These are phyloP conservation scores for Diplodus sargus DNA, from an alignment of 2,797 vertebrate species.

Conservation along the genomic window DNA sequence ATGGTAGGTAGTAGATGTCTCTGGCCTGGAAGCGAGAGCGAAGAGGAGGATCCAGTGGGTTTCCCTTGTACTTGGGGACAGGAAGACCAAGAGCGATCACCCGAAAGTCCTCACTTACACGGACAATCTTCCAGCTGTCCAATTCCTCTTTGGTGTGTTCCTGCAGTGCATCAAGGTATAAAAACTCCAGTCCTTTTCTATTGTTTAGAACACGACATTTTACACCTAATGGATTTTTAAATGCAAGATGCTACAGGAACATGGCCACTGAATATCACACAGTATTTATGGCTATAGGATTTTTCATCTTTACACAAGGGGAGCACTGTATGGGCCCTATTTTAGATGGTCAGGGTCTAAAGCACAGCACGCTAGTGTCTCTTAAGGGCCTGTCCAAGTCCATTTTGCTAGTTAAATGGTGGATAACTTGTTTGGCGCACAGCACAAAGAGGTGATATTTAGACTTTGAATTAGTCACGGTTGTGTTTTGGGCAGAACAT, in stretches of 20 bases:
- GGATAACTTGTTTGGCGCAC: too few species aligned
- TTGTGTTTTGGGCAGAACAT: too few species aligned
- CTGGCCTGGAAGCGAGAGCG: slow-evolving; percentile 98
- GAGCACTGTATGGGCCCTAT: not conserved
- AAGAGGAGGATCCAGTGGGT: slow-evolving; percentile 95
- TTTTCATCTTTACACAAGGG: not conserved
- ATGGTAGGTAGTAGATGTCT: slow-evolving; percentile 95
- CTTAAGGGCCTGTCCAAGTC: too few species aligned
- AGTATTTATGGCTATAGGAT: slow-evolving; percentile 12
- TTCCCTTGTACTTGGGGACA: slow-evolving; percentile 95
- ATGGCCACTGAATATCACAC: slow-evolving; percentile 14
- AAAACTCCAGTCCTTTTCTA: not conserved
- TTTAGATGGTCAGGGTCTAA: too few species aligned
- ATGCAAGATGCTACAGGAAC: not conserved
- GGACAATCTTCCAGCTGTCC: slow-evolving; percentile 94
- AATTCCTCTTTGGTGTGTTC: slow-evolving; percentile 93
- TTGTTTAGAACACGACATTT: not conserved
- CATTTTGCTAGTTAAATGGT: too few species aligned
- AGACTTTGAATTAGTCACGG: too few species aligned
- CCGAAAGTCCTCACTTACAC: slow-evolving; percentile 97
- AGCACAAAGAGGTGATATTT: too few species aligned
- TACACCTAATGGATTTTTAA: not conserved
- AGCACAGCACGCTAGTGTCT: too few species aligned
- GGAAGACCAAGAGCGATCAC: slow-evolving; percentile 97
- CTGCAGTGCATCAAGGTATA: slow-evolving; percentile 73